Base-by-base conservation (phyloP, 2,113 vertebrate species). In the Catagonus wagneri region DNA sequence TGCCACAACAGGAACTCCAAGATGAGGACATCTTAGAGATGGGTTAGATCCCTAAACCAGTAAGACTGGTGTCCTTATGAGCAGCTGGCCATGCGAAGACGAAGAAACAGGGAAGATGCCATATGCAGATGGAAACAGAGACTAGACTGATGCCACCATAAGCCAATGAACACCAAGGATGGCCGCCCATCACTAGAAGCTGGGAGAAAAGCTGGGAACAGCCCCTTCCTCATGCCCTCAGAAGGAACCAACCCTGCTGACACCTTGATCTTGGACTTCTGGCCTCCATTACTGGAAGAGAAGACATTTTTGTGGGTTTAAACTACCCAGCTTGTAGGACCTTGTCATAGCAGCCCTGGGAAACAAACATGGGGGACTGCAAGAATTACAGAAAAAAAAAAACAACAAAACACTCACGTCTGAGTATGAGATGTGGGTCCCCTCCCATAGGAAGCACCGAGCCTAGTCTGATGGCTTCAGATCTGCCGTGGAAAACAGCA, bases 91-190 rank as follows among this genome's bases (percentile, higher is more conserved):
- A 2, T 2, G 3, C 39, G 11, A 68, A 83, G 71, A 36, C 54
- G 34, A 34, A 94, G 36, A 72, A 65, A 50, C 0, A 25, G 52
- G 25, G 20, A 90, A 15, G n/a, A 6, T 2, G 1, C 19, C 16
- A 23, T 1, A 3, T 44, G 44, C 58, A 8, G 10, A 36, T 0
- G 3, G n/a, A 65, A 32, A 27, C 56, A 14, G 78, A 81, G n/a
- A 17, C 0, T 11, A 39, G 74, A 61, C 32, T 0, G 34, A 34
- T 1, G 10, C 6, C 1, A 7, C 65, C 11, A 16, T 1, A 14
- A 56, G 27, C 52, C 36, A 13, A 36, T 50, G 39, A 39, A 34
- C 0, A 3, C 61, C 22, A 0, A n/a, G 8, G 60, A 15, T 1
- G 1, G 14, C 74, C 34, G 25, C 81, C 34, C 29, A 16, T 32